Base-by-base conservation (phyloP, 2,888 invertebrate genomes). In the Dasysyrphus albostriatus region DNA sequence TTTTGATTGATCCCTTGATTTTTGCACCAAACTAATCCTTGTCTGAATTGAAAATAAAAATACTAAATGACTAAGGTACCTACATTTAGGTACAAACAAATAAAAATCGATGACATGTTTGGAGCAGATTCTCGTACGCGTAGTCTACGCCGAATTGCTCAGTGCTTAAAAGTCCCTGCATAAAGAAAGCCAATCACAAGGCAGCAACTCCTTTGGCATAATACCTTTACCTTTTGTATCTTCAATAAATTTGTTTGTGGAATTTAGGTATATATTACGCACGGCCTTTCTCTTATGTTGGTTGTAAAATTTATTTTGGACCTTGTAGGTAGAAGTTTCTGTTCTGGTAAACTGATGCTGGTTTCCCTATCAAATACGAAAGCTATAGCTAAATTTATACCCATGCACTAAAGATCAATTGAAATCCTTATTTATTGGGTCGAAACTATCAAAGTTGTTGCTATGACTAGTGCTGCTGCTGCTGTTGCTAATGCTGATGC, bases 391-490 rank as follows among this genome's bases (percentile, higher is more conserved):
- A 51, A 32, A 61, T 81, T 73, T 85, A 81, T 85, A 82, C 32
- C 67, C 69, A 63, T 85, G 69, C 77, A 85, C 77, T 78, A 82
- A 85, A 85, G 85, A 85, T 85, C 82, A 85, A 63, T 44, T 61
- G 58, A 85, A 85, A 85, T 85, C 85, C 85, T 85, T 85, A 85
- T 85, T 82, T 85, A 85, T 85, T 82, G 63, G 69, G 42, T 77
- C 58, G 77, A 63, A 82, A 73, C 69, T 81, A 80, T 84, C 47
- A 65, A 70, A 59, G 51, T 44, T 75, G 58, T 49, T 54, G 69
- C 14, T 19, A 9, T 5, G 14, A 3, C 3, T 32, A 32, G 4
- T 4, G 10, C 10, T 39, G 10, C 39, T 32, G 29, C 8, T 37
- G 5, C 16, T 65, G 12, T 42, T 59, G n/a, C 58, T 69, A 7